Evolutionary conservation across 2,113 vertebrate species (phyloP).

Genomic region (Cyanoramphus novaezelandiae): DNA sequence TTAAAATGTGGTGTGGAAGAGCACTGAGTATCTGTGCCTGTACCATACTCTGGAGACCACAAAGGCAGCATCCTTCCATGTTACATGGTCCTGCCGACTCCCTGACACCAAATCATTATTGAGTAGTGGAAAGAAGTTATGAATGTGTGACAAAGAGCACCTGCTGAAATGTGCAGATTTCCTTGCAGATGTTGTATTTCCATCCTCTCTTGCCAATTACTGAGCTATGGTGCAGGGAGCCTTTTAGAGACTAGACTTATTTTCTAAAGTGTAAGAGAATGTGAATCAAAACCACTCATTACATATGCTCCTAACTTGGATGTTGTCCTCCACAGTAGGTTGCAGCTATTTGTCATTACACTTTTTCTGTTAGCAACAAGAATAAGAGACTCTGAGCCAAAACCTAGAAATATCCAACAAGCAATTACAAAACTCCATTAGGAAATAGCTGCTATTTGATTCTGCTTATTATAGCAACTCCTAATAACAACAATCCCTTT

Average conservation of each 20-base stretch:
- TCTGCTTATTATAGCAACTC: conserved; percentile 58
- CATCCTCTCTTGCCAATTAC: conserved; percentile 62
- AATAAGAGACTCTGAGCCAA: conserved; percentile 57
- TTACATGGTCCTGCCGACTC: neutral
- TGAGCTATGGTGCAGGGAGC: conserved; percentile 58
- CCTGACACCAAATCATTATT: neutral
- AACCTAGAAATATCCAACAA: conserved; percentile 41
- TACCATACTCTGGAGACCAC: neutral
- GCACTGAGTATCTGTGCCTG: neutral
- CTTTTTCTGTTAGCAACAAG: conserved; percentile 43
- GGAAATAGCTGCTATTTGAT: conserved; percentile 51
- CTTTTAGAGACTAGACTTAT: conserved; percentile 60
- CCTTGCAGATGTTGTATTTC: conserved; percentile 43
- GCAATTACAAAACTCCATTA: conserved; percentile 62
- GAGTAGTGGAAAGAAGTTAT: neutral
- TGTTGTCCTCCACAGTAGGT: conserved; percentile 47
- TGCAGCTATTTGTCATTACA: conserved; percentile 48
- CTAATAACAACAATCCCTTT: conserved; percentile 56
- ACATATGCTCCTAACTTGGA: conserved; percentile 63
- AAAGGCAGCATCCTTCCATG: neutral
- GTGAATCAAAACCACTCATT: conserved; percentile 63
- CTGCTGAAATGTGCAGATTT: conserved; percentile 28
- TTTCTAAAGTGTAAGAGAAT: conserved; percentile 58
- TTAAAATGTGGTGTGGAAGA: neutral
- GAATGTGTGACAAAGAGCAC: neutral